Evolutionary conservation across 2,113 vertebrate species (phyloP).

Genomic region (Falco punctatus): DNA sequence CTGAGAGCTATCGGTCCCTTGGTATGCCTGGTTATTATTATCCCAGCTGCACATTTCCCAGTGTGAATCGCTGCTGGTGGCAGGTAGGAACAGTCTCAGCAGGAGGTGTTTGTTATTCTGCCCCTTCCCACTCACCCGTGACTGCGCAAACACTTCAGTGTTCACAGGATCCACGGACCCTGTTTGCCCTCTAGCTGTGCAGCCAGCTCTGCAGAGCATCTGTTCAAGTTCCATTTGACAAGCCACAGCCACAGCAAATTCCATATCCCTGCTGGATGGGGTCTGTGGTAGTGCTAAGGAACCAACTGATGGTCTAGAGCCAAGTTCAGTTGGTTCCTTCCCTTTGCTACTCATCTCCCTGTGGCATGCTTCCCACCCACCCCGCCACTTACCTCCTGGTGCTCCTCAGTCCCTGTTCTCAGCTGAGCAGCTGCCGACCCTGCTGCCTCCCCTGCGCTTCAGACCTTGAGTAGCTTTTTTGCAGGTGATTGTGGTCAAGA

Average conservation of each 20-base stretch:
- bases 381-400: accelerated
- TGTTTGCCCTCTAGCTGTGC: not conserved
- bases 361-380: accelerated
- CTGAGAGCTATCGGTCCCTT: not conserved
- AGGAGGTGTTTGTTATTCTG: not conserved
- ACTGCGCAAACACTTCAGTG: not conserved
- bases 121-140: not conserved
- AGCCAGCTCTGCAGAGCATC: not conserved
- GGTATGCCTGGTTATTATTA: not conserved
- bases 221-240: not conserved
- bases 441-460: not conserved
- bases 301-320: not conserved
- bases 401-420: accelerated
- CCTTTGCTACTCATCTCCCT: not conserved
- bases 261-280: not conserved
- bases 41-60: not conserved
- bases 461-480: not conserved
- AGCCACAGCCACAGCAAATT: not conserved
- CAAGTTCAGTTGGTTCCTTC: not conserved
- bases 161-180: not conserved
- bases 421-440: not conserved
- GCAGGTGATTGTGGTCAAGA: not conserved
- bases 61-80: not conserved
- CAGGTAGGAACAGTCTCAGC: not conserved
- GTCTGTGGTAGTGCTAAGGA: not conserved